Base-by-base conservation (phyloP, 2,888 invertebrate species). In the Quadriops clusia region DNA sequence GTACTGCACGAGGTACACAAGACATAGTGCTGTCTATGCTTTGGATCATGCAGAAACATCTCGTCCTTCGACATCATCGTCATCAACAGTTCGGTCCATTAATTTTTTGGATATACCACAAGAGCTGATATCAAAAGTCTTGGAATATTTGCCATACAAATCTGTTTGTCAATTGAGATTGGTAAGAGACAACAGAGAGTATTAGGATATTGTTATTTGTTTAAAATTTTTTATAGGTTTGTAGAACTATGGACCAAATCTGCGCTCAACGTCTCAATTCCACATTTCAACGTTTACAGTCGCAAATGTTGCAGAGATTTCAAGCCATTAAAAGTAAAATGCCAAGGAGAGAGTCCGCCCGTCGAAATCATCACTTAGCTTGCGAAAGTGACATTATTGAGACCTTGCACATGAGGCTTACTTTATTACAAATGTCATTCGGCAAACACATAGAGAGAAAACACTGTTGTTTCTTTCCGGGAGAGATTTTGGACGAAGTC, bases 381-480 rank as follows among this genome's bases (percentile, higher is more conserved):
- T 83, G 87, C 53, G 90, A 91, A 63, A 85, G 84, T 20, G 91
- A 91, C 60, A 90, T 91, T 25, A 79, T 91, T 51, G 90, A 91
- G 61, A 91, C 91, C 1, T 68, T 91, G 43, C 87, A 91, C 53
- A 93, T 91, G 80, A 72, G 91, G 42, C 70, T 93, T 28, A 87
- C 87, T 30, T 64, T 93, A 33, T 65, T 93, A 38, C 87, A 89
- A 62, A 91, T 91, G 90, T 83, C 89, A 11, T 89, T 90, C 65
- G 87, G 87, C 29, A 91, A 91, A 63, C 90, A 91, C 58, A 90
- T 93, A 54, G 90, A 91, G 58, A 72, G 85, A 47, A 86, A 84
- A 54, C 83, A 90, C 53, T 87, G 87, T 57, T 91, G 90, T 63
- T 93, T 93, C 61, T 91, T 93, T 54, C 87, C 91, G 25, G 91